These are phyloP conservation scores for Drosophila antonietae DNA, from an alignment of 2,888 invertebrate species.

Conservation along the genomic window DNA sequence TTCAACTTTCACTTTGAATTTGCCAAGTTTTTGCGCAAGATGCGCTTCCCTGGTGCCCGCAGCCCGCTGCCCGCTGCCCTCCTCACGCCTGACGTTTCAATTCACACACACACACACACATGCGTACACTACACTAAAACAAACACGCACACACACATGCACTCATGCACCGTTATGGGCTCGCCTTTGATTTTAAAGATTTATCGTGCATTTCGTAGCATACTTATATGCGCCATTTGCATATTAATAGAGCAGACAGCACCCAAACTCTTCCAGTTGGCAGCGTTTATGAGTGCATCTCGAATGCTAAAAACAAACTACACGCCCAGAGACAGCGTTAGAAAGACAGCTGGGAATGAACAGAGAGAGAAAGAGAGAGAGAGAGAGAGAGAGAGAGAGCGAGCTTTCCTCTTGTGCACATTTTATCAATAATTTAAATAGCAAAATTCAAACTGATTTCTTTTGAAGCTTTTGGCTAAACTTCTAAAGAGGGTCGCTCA, in stretches of 20 bases:
- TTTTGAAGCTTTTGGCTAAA: slow-evolving; percentile 22
- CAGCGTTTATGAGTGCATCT: slow-evolving; percentile 48
- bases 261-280: slow-evolving; percentile 34
- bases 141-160: slow-evolving; percentile 11
- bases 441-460: slow-evolving; percentile 50
- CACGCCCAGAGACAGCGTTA: neutral
- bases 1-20: slow-evolving; percentile 77
- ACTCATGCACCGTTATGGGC: slow-evolving; percentile 17
- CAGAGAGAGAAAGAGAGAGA: neutral
- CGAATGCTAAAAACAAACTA: slow-evolving; percentile 28
- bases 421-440: slow-evolving; percentile 72
- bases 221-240: slow-evolving; percentile 74
- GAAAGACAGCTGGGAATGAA: neutral
- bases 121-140: slow-evolving; percentile 7
- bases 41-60: neutral
- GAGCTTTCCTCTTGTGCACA: neutral
- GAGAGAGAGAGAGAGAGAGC: neutral
- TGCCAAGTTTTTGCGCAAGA: slow-evolving; percentile 66
- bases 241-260: slow-evolving; percentile 67
- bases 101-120: slow-evolving; percentile 23
- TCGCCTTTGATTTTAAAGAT: slow-evolving; percentile 77
- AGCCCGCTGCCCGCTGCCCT: neutral
- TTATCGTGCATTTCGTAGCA: slow-evolving; percentile 72
- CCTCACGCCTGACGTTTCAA: slow-evolving; percentile 20
- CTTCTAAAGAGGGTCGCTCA: slow-evolving; percentile 30